phyloP scores from a whole-genome alignment of 2,888 invertebrate species.

The Papilio gigon region DNA sequence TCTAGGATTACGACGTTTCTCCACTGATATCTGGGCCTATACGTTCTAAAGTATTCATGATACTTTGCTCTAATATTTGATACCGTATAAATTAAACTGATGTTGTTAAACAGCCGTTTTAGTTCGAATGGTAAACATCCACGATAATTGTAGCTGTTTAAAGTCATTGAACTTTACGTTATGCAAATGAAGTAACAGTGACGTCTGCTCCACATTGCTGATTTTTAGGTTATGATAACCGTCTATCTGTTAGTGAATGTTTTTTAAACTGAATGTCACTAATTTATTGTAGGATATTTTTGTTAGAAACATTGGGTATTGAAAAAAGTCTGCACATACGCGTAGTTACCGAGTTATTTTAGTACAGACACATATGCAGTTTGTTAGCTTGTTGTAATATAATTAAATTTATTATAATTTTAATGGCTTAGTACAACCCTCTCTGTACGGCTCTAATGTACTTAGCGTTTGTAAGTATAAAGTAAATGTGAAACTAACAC shows the following conservation, averaged over 20 bases:
- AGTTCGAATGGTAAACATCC: not conserved
- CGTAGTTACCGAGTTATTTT: no score
- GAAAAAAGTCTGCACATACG: not conserved
- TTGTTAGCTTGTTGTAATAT: not conserved
- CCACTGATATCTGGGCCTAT: no score
- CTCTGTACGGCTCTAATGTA: no score
- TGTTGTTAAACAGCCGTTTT: not conserved
- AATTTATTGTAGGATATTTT: not conserved
- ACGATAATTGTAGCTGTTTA: not conserved
- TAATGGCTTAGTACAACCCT: not conserved
- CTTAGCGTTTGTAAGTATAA: no score
- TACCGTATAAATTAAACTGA: not conserved
- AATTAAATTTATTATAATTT: not conserved
- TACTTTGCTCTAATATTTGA: not conserved
- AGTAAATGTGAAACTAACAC: no score
- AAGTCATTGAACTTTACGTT: conserved; percentile 18
- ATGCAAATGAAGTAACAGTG: conserved; percentile 25
- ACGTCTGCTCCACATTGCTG: conserved; percentile 15
- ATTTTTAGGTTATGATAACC: conserved; percentile 25
- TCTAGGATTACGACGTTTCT: no score
- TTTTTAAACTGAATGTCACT: not conserved
- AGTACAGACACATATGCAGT: no score
- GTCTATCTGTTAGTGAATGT: conserved; percentile 16
- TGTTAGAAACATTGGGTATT: not conserved
- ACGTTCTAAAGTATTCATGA: no score